Base-by-base conservation (phyloP, 37 sponge, comb jelly and placozoan genomes). In the Ianthella basta region DNA sequence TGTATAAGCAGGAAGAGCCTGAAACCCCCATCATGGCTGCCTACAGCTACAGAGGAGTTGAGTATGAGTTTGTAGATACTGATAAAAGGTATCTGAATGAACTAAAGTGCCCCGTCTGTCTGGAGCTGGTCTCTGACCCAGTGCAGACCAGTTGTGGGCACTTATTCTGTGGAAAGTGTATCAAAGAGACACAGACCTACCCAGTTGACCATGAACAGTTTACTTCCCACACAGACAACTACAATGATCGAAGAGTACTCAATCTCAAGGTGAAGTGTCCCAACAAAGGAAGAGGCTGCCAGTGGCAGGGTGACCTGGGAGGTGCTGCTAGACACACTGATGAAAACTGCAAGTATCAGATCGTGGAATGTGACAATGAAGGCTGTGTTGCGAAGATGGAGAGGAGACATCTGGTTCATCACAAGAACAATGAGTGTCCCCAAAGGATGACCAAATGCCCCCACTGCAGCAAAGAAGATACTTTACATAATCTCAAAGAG, bases 271-370 rank as follows among this genome's bases (percentile, higher is more conserved):
- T 91, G 35, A 25, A 37, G 35, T 91, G 91, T 69, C 84, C 81
- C 4, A 79, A 91, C 5, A 72, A 39, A 29, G 30, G 34, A 35
- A 27, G 59, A 37, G 91, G 91, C 18, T 91, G 91, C 60, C 29
- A 15, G 56, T 91, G 91, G 91, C 33, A 41, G 19, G 91, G 88
- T 14, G 63, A 34, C 19, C 67, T 91, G 27, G 83, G 84, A 27
- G 35, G n/a, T 4, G 25, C 82, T 18, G n/a, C n/a, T n/a, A n/a
- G n/a, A n/a, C n/a, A n/a, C n/a, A n/a, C n/a, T n/a, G n/a, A n/a
- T n/a, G n/a, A n/a, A n/a, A n/a, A n/a, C n/a, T n/a, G n/a, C n/a
- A n/a, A n/a, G n/a, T n/a, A n/a, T n/a, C n/a, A n/a, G n/a, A n/a
- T n/a, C n/a, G n/a, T n/a, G n/a, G n/a, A n/a, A n/a, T n/a, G n/a